phyloP scores from a whole-genome alignment of 2,113 vertebrate genomes.

The Tachuris rubrigastra region DNA sequence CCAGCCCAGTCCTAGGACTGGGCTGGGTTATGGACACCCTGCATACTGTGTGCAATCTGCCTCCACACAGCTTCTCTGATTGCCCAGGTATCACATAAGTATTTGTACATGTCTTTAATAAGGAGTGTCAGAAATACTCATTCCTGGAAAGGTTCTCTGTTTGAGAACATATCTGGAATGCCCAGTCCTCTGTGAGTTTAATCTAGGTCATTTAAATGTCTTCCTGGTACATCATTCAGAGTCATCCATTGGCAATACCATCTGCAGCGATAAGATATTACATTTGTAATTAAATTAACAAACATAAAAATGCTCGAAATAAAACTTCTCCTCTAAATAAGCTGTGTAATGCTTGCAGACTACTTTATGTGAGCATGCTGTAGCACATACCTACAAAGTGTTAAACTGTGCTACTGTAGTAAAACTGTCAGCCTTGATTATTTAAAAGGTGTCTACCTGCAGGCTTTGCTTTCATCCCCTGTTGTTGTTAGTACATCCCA shows the following conservation, averaged over 20 bases:
- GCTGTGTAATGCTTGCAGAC: neutral
- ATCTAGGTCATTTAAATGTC: neutral
- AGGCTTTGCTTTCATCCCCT: constrained; percentile 29
- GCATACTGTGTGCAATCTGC: neutral
- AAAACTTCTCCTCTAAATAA: neutral
- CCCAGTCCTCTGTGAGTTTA: neutral
- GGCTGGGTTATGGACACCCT: too few relatives aligned
- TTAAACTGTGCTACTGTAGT: constrained; percentile 51
- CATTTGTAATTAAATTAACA: neutral
- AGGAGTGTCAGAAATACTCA: neutral
- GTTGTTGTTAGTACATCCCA: constrained; percentile 38
- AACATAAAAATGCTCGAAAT: neutral
- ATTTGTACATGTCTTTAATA: neutral
- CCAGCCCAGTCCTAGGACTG: neutral
- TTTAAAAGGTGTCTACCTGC: constrained; percentile 59
- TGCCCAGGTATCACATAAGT: neutral
- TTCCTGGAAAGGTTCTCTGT: neutral
- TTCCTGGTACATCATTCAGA: neutral
- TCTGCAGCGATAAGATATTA: neutral
- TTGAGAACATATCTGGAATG: neutral
- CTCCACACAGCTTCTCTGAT: neutral
- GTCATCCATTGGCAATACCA: neutral
- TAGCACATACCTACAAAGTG: constrained; percentile 40
- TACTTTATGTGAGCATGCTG: neutral
- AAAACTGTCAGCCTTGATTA: constrained; percentile 59